Evolutionary conservation across 2,888 invertebrate genomes (phyloP).

Genomic region (Lithophane socia): DNA sequence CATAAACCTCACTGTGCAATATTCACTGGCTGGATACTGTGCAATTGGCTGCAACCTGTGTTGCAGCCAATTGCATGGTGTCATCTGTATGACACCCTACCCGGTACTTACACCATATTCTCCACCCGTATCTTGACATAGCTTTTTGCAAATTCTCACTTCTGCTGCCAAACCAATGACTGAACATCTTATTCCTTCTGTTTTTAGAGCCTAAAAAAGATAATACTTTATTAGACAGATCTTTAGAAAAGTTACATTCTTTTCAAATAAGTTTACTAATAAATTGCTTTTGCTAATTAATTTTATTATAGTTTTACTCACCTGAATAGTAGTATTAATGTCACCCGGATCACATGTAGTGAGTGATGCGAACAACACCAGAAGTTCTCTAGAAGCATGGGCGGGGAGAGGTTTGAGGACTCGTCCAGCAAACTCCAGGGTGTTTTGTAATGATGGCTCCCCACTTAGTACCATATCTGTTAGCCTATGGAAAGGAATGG

Average conservation of each 20-base stretch:
- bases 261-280: neutral
- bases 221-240: too few species aligned
- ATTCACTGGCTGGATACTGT: neutral
- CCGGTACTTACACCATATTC: slow-evolving; percentile 92
- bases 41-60: neutral
- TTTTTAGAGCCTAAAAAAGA: slow-evolving; percentile 92
- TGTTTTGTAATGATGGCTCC: slow-evolving; percentile 99
- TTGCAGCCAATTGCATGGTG: too few species aligned
- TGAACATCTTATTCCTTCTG: slow-evolving; percentile 96
- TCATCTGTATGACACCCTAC: too few species aligned
- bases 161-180: slow-evolving; percentile 99
- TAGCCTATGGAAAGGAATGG: slow-evolving; percentile 79
- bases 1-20: too few species aligned
- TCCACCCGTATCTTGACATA: slow-evolving; percentile 97
- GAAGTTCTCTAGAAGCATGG: slow-evolving; percentile 98
- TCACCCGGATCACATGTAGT: slow-evolving; percentile 99
- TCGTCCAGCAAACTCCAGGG: slow-evolving; percentile 96
- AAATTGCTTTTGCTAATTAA: neutral
- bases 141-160: slow-evolving; percentile 96
- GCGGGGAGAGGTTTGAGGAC: slow-evolving; percentile 96
- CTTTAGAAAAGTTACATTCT: neutral
- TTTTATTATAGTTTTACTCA: slow-evolving; percentile 46
- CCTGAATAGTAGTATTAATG: slow-evolving; percentile 94
- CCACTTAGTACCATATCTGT: slow-evolving; percentile 94
- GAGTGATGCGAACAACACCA: slow-evolving; percentile 97